These are phyloP conservation scores for Ursus arctos DNA, from an alignment of 2,113 vertebrate species.

Conservation along the genomic window DNA sequence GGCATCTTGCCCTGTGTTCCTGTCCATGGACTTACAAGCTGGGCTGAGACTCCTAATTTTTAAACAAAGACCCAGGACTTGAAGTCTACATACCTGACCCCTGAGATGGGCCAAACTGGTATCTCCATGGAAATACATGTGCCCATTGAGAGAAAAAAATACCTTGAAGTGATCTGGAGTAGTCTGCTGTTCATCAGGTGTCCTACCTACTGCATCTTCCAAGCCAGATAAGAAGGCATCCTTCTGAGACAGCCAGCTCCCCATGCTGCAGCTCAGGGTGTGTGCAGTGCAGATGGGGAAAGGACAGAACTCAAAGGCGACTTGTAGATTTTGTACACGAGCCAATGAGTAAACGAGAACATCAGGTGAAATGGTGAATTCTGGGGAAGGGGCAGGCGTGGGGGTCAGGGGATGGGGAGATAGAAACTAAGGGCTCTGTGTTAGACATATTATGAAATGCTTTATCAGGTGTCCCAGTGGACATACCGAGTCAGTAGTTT, in stretches of 20 bases:
- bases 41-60: neutral
- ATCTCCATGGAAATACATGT: neutral
- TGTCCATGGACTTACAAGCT: neutral
- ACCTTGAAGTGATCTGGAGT: neutral
- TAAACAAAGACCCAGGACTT: slow-evolving; percentile 13
- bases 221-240: neutral
- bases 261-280: neutral
- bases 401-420: neutral
- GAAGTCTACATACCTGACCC: neutral
- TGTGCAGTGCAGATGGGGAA: neutral
- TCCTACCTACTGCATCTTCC: neutral
- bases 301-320: neutral
- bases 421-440: neutral
- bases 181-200: neutral
- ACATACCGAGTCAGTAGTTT: neutral
- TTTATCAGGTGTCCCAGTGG: neutral
- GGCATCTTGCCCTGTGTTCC: neutral
- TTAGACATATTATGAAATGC: neutral
- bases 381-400: neutral
- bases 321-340: neutral
- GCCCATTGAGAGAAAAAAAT: neutral
- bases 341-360: neutral
- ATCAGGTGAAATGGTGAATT: neutral
- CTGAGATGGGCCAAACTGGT: neutral
- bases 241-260: neutral